These are phyloP conservation scores for Morone chrysops DNA, from an alignment of 2,113 vertebrate genomes.

Conservation along the genomic window DNA sequence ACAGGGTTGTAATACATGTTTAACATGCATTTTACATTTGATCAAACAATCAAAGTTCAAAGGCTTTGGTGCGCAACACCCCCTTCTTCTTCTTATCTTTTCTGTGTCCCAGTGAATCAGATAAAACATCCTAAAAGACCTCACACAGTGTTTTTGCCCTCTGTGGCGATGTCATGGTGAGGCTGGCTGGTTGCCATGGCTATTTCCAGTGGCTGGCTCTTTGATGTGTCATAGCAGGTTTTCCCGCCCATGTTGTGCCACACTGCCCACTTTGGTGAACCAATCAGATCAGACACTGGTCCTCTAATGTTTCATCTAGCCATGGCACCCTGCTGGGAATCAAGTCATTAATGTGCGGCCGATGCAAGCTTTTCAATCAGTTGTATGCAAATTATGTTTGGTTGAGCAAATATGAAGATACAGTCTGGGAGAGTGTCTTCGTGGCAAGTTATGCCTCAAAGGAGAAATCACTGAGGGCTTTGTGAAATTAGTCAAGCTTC, in stretches of 20 bases:
- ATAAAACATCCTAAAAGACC: slow-evolving; percentile 38
- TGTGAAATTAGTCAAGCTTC: not conserved
- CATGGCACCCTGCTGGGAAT: not conserved
- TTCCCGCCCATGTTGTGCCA: slow-evolving; percentile 6
- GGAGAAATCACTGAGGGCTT: not conserved
- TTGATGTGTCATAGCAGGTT: slow-evolving; percentile 59
- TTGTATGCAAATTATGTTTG: not conserved
- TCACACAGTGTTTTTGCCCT: slow-evolving; percentile 37
- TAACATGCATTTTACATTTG: not conserved
- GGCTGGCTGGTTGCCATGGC: slow-evolving; percentile 67
- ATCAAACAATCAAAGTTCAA: slow-evolving; percentile 19
- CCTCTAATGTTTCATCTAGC: not conserved
- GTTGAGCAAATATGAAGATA: not conserved
- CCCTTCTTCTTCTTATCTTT: not conserved
- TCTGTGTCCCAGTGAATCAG: slow-evolving; percentile 12
- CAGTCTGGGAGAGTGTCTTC: not conserved
- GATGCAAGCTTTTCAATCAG: not conserved
- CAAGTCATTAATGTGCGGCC: not conserved
- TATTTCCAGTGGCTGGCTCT: slow-evolving; percentile 41
- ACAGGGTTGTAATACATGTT: not conserved
- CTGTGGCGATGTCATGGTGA: slow-evolving; percentile 39
- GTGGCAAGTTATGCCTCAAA: not conserved
- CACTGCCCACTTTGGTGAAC: slow-evolving; percentile 5
- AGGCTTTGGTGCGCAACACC: not conserved
- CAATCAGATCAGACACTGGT: slow-evolving; percentile 7